Evolutionary conservation across 2,888 invertebrate genomes (phyloP), one percentile per base, ranked within the genome.

Genomic region (Drosophila melanosoma): DNA sequence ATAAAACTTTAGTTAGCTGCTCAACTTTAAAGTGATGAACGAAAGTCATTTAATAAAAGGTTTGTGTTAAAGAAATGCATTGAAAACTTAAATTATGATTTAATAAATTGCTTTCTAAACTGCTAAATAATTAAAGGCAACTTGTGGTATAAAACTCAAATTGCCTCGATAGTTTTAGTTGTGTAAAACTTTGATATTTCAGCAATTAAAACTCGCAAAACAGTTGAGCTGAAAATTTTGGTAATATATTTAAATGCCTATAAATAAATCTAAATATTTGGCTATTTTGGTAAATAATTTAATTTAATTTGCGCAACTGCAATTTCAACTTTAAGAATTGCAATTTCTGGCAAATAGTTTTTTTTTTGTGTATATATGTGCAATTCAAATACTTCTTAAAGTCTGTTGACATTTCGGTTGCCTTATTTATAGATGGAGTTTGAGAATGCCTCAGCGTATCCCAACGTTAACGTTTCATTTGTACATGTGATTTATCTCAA

Each of bases 401-500:
- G 52, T 53, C 38, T n/a, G 69, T 29, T 56, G 61, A 70, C 69
- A 61, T 51, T 42, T 49, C 38, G 54, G 42, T 48, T 40, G 29
- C 33, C 63, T 58, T 29, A 70, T 73, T 73, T 72, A 59, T 40
- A 20, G 40, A 35, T 52, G 33, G 52, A 49, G 61, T 57, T 53
- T 56, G 29, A 63, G 17, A 61, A 57, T 60, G 52, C 56, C 62
- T 49, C 40, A 52, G 32, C 45, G 51, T 57, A 36, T 56, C 52
- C 59, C 35, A 62, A 63, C 68, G 59, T 64, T 45, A 65, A 65
- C 68, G 59, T 68, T 71, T 51, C 81, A 72, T 79, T 79, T 80
- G 73, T 65, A 76, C 77, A 72, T 72, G 81, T 80, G 81, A 79
- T 79, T 80, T 79, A 79, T 80, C 29, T 58, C 38, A 63, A 71